Evolutionary conservation across 2,888 invertebrate species (phyloP), one percentile per base, ranked within the genome.

Genomic region (Sarcophaga subvicina): DNA sequence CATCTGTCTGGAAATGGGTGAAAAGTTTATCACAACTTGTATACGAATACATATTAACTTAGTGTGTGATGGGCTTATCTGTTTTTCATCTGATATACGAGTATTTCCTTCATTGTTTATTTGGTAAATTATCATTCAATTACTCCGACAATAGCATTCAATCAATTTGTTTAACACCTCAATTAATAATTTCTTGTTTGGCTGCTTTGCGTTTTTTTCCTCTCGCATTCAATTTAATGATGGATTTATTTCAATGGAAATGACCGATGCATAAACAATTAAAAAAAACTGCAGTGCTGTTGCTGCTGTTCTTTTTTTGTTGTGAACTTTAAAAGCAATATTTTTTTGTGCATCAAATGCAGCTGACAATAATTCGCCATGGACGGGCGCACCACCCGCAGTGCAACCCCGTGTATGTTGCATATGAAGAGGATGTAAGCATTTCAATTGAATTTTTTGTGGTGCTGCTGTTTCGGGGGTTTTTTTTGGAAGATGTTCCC

Each of bases 231-330:
- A 37, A 37, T 76, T 20, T 22, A 80, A 69, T 47, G 76, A 83
- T 76, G 79, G 80, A 86, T 83, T 79, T 83, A 80, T 86, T 79
- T 86, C 69, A 79, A 22, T 72, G 69, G 47, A 80, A 83, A 77
- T 83, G 80, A 77, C 77, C 77, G 76, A 37, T 64, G 62, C 63
- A 86, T 75, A 71, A 82, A 75, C 76, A 80, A 78, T 49, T 67
- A 12, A 69, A 25, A 75, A 59, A 12, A 59, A 20, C 60, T 47
- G 54, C 20, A 27, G 37, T n/a, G 66, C 11, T 11, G 62, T 22
- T 64, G 27, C 66, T 60, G 60, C 20, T 67, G 37, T 10, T 73
- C 11, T 14, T 71, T 54, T 64, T 11, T 47, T 59, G 12, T 25
- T 3, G 47, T 25, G 59, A 67, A 14, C 25, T 25, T 1, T 4